phyloP scores from a whole-genome alignment of 2,113 vertebrate species.

The Elaphurus davidianus region DNA sequence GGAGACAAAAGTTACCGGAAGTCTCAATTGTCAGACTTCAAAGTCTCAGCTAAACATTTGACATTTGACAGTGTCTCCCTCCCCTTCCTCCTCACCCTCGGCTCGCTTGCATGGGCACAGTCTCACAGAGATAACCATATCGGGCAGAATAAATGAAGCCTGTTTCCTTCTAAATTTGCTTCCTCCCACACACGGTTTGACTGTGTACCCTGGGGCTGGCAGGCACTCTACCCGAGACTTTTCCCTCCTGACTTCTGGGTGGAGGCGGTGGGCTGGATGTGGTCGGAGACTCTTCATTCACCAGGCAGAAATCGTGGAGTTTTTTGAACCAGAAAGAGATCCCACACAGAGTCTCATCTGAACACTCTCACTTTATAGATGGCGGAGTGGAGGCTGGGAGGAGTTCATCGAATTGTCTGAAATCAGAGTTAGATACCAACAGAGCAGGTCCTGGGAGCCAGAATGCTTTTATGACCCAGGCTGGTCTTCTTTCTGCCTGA shows the following conservation, averaged over 20 bases:
- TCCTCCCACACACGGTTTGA: constrained; percentile 48
- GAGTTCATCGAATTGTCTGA: not conserved
- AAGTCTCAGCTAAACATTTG: constrained; percentile 50
- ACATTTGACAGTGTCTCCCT: constrained; percentile 53
- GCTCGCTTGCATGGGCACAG: constrained; percentile 16
- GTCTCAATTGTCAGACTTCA: constrained; percentile 56
- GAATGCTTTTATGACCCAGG: not conserved
- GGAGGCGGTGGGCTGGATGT: not conserved
- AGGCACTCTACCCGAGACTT: not conserved
- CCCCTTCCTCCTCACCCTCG: not conserved
- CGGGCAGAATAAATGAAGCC: constrained; percentile 59
- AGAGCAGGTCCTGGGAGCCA: not conserved
- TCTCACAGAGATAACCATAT: constrained; percentile 60
- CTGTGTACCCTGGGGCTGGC: not conserved
- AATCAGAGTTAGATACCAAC: not conserved
- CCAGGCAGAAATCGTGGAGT: not conserved
- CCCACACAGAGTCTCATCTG: not conserved
- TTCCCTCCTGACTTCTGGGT: not conserved
- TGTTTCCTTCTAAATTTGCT: constrained; percentile 59
- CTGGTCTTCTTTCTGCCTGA: not conserved
- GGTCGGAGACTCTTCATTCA: not conserved
- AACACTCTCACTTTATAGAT: not conserved
- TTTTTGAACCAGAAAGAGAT: not conserved
- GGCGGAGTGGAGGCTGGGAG: not conserved
- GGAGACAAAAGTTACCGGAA: constrained; percentile 57